Evolutionary conservation across 2,797 vertebrate genomes (phyloP), one percentile per base, ranked within the genome.

Genomic region (Lateolabrax maculatus): DNA sequence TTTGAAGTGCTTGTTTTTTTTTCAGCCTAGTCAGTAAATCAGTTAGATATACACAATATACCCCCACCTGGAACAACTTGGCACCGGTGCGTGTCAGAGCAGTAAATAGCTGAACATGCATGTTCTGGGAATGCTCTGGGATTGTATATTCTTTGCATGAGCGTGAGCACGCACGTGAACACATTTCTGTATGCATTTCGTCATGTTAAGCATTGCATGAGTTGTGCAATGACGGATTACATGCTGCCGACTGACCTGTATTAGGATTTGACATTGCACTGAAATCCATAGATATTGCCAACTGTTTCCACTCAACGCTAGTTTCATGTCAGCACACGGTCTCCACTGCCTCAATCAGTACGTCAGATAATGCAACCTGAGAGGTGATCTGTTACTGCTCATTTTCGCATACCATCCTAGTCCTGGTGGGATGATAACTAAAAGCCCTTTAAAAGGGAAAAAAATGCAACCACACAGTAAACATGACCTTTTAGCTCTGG

Each of bases 11-110:
- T 65, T 63, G 62, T 67, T 63, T 49, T 58, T 56, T 58, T 67
- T 68, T 53, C 52, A 49, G 37, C 78, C 57, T 48, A 73, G 62
- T 72, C 69, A 56, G 73, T 87, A 89, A 94, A 93, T 92, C 87
- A 84, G 70, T 71, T 63, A 41, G 25, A 80, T 84, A 78, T 55
- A 77, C 44, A 71, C 37, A 48, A 56, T 67, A 60, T 49, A 65
- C 64, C 67, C 79, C 79, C 89, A 88, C 89, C 79, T 88, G 88
- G 84, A 90, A 79, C 83, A 61, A 44, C 81, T 69, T 79, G 60
- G 37, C 19, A 46, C 55, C 37, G 19, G n/a, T 44, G 41, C 70
- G 36, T 71, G 71, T 12, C 65, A 31, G 34, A 68, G 65, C 61
- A 75, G 61, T 56, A 83, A 83, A 75, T 56, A 62, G 52, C 62